These are phyloP conservation scores for Scaptodrosophila lebanonensis DNA, from an alignment of 1,140 invertebrate genomes.

Conservation along the genomic window DNA sequence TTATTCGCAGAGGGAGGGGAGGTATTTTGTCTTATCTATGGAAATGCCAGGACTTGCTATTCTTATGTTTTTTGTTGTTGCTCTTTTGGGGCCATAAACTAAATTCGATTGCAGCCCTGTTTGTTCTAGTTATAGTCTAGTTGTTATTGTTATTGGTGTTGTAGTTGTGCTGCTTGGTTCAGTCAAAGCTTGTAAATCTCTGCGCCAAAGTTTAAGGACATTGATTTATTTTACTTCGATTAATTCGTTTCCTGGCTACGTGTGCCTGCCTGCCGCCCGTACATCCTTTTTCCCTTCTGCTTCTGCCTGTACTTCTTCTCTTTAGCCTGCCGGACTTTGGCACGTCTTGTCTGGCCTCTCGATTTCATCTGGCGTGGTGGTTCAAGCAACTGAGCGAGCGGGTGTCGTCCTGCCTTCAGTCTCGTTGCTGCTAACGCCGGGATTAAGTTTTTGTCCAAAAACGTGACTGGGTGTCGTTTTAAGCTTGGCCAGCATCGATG, in stretches of 20 bases:
- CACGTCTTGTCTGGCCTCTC: conserved; percentile 58
- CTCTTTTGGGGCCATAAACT: conserved; percentile 35
- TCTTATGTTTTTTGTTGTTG: too few relatives aligned
- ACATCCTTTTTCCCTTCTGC: conserved; percentile 15
- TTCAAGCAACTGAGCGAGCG: conserved; percentile 13
- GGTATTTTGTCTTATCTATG: conserved; percentile 19
- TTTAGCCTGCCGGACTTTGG: conserved; percentile 59
- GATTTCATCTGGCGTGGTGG: conserved; percentile 49
- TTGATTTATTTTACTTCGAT: conserved; percentile 77
- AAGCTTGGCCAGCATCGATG: conserved; percentile 41
- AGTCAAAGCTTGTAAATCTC: conserved; percentile 63
- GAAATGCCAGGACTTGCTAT: conserved; percentile 19
- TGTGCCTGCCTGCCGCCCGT: conserved; percentile 13
- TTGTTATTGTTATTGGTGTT: background rate
- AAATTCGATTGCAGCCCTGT: conserved; percentile 35
- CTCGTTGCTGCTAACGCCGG: conserved; percentile 11
- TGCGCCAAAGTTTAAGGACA: conserved; percentile 62
- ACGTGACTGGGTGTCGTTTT: conserved; percentile 72
- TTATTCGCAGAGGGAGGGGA: background rate
- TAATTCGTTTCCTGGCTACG: conserved; percentile 63
- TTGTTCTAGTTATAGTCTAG: conserved; percentile 14
- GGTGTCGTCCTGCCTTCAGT: too few relatives aligned
- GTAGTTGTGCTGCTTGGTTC: conserved; percentile 8
- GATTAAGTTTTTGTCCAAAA: conserved; percentile 72
- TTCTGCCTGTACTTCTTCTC: conserved; percentile 22